These are phyloP conservation scores for Drosophila robusta DNA, from an alignment of 2,888 invertebrate genomes.

Conservation along the genomic window DNA sequence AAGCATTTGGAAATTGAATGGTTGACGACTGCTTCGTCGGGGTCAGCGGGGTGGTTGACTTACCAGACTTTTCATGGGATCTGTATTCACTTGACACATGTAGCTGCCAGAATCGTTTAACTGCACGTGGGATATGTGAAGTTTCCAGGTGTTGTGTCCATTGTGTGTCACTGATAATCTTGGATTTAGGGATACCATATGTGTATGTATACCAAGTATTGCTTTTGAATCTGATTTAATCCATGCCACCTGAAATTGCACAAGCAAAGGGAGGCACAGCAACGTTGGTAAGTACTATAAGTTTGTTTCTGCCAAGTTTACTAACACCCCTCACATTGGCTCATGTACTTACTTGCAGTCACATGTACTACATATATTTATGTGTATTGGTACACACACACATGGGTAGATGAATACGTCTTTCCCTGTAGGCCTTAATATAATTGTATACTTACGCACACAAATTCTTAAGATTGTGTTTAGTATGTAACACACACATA, in stretches of 20 bases:
- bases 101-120: slow-evolving; percentile 96
- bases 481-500: slow-evolving; percentile 8
- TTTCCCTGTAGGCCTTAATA: slow-evolving; percentile 13
- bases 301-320: slow-evolving; percentile 16
- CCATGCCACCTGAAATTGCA: slow-evolving; percentile 92
- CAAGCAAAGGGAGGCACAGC: slow-evolving; percentile 44
- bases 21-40: slow-evolving; percentile 1
- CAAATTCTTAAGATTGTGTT: slow-evolving; percentile 11
- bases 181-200: slow-evolving; percentile 95
- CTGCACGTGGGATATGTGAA: slow-evolving; percentile 95
- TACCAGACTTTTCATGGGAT: slow-evolving; percentile 95
- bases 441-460: slow-evolving; percentile 17
- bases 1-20: slow-evolving; percentile 34
- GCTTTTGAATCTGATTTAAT: slow-evolving; percentile 96
- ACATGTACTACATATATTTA: neutral
- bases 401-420: neutral
- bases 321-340: slow-evolving; percentile 4
- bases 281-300: slow-evolving; percentile 26
- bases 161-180: slow-evolving; percentile 95
- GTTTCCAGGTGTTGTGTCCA: slow-evolving; percentile 96
- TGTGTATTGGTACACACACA: no score
- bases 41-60: slow-evolving; percentile 50
- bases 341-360: slow-evolving; percentile 2
- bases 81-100: slow-evolving; percentile 97
- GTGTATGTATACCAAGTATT: slow-evolving; percentile 94